phyloP scores from a whole-genome alignment of 2,797 vertebrate genomes.

The Pipistrellus kuhlii region DNA sequence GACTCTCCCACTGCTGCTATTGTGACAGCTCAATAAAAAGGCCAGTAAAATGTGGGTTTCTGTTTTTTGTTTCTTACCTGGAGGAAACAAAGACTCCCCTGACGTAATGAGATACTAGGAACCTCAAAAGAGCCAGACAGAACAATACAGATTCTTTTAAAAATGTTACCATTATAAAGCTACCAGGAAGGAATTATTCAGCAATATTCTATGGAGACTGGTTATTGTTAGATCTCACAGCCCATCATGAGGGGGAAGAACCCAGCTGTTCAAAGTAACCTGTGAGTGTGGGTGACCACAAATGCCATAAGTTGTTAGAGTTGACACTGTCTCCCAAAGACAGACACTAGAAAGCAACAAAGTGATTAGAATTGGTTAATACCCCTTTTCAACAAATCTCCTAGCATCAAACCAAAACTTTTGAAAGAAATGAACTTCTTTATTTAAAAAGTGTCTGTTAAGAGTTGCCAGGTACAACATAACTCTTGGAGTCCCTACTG shows the following conservation, averaged over 20 bases:
- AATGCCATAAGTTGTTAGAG: neutral
- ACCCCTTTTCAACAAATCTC: neutral
- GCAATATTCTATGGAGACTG: constrained; percentile 55
- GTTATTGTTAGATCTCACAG: constrained; percentile 28
- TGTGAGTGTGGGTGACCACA: neutral
- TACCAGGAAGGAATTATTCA: constrained; percentile 69
- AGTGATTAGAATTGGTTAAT: neutral
- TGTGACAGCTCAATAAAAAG: constrained; percentile 78
- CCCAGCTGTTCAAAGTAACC: neutral
- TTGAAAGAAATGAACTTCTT: neutral
- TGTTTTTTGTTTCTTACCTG: constrained; percentile 71
- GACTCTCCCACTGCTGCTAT: constrained; percentile 75
- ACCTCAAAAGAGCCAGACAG: constrained; percentile 63
- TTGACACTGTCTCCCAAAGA: neutral
- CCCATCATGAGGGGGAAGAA: neutral
- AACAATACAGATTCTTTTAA: constrained; percentile 64
- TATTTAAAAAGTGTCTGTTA: neutral
- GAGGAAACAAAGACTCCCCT: constrained; percentile 77
- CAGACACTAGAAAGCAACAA: neutral
- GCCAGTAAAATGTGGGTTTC: constrained; percentile 76
- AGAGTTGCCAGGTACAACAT: neutral
- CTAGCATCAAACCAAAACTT: neutral
- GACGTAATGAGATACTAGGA: constrained; percentile 75
- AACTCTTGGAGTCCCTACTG: neutral
- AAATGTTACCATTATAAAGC: constrained; percentile 47